These are phyloP conservation scores for Micromussa lordhowensis DNA, from an alignment of 92 coral and sea anemone genomes.

Conservation along the genomic window DNA sequence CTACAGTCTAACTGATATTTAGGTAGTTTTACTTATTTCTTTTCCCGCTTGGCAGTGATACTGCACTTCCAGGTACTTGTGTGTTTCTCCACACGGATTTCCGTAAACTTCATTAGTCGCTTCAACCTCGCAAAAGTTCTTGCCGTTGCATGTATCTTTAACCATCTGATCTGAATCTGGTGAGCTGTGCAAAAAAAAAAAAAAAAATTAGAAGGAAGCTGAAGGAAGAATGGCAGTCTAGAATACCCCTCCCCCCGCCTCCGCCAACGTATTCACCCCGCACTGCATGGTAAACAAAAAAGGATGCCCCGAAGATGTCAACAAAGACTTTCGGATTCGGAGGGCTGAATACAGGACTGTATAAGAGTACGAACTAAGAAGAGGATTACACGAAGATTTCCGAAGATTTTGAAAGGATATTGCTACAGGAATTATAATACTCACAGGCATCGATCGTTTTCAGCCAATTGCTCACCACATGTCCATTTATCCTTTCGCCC, in stretches of 20 bases:
- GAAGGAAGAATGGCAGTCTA: too few relatives aligned
- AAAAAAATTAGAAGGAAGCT: neutral
- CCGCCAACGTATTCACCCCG: too few relatives aligned
- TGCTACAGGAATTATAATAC: neutral
- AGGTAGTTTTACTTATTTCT: neutral
- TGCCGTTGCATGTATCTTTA: constrained; percentile 48
- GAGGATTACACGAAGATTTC: neutral
- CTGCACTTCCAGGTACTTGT: constrained; percentile 55
- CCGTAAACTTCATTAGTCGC: constrained; percentile 63
- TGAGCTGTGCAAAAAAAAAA: constrained; percentile 3
- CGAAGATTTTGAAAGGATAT: neutral
- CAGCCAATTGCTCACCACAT: constrained; percentile 59
- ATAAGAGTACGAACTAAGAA: too few relatives aligned
- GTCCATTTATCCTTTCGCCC: constrained; percentile 58
- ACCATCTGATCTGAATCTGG: constrained; percentile 46
- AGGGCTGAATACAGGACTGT: too few relatives aligned
- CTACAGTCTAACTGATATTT: neutral
- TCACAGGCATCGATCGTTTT: constrained; percentile 40
- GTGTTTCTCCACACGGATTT: constrained; percentile 66
- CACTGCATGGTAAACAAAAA: too few relatives aligned
- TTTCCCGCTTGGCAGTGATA: constrained; percentile 63
- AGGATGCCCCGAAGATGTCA: too few relatives aligned
- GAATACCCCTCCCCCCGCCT: too few relatives aligned
- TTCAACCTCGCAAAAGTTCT: constrained; percentile 47
- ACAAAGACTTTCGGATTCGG: too few relatives aligned